Evolutionary conservation across 1,140 invertebrate species (phyloP), one percentile per base, ranked within the genome.

Genomic region (Musca domestica): DNA sequence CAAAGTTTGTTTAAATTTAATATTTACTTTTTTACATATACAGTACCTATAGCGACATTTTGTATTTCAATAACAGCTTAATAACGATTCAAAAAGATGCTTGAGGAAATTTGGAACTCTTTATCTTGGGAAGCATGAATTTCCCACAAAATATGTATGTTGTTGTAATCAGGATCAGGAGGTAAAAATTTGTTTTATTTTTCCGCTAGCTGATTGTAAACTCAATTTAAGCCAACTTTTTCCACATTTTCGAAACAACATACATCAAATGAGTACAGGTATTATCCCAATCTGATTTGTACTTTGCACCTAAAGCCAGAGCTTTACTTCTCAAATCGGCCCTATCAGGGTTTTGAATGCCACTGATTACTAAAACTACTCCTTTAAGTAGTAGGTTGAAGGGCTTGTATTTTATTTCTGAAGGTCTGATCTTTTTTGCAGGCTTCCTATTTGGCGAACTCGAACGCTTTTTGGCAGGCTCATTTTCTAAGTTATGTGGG

Each of bases 251-350:
- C 47, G 14, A 63, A 48, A 47, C 20, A 41, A 64, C 66, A 86
- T 85, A 94, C 91, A 95, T 85, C 64, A 95, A 87, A 84, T 95
- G 93, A 9, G 93, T 95, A 80, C 92, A 94, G 49, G 76, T 75
- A 48, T 80, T 76, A 64, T 86, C 85, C 92, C 92, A 95, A 82
- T 94, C 91, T 27, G 86, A 81, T 79, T 86, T 87, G 76, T 93
- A 95, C 73, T 85, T 87, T 1, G 92, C 94, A 3, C 95, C 95
- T 88, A 96, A 88, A 67, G 87, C 86, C 4, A 90, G 52, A 14
- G 91, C 93, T 72, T 86, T 87, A 56, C 86, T 86, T 49, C 94
- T 83, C 22, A 96, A 73, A 58, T 87, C 83, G 2, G 82, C 84
- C 51, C 94, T 84, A 70, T 87, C 84, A 1, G 95, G 94, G 85